Evolutionary conservation across 2,113 vertebrate species (phyloP).

Genomic region (Struthidea cinerea): DNA sequence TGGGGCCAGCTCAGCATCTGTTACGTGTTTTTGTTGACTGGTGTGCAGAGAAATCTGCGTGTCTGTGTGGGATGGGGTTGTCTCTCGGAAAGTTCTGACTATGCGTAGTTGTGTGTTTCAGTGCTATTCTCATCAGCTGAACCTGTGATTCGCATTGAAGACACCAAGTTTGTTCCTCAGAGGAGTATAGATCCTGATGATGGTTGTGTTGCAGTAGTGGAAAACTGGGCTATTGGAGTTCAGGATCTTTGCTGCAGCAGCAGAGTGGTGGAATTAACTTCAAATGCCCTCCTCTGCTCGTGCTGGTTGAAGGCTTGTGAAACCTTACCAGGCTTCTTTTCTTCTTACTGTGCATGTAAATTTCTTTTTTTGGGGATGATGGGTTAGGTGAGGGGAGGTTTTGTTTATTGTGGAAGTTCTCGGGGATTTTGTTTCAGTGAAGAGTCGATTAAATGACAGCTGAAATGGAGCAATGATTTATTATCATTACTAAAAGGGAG

Average conservation of each 20-base stretch:
- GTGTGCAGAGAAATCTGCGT: neutral
- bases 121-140: accelerated
- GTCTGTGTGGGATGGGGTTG: neutral
- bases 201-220: neutral
- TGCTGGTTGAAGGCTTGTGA: neutral
- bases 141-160: neutral
- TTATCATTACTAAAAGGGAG: neutral
- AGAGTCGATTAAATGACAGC: neutral
- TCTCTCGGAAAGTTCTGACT: neutral
- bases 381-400: neutral
- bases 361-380: accelerated
- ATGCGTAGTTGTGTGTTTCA: accelerated
- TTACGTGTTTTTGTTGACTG: accelerated
- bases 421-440: neutral
- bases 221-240: accelerated
- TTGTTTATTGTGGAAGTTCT: neutral
- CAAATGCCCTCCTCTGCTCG: neutral
- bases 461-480: neutral
- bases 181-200: neutral
- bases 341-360: neutral
- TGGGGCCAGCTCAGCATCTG: neutral
- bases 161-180: neutral
- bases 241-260: neutral
- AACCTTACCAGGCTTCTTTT: neutral
- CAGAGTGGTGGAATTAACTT: neutral